Evolutionary conservation across 1,140 invertebrate genomes (phyloP), one percentile per base, ranked within the genome.

Genomic region (Melitaea cinxia): DNA sequence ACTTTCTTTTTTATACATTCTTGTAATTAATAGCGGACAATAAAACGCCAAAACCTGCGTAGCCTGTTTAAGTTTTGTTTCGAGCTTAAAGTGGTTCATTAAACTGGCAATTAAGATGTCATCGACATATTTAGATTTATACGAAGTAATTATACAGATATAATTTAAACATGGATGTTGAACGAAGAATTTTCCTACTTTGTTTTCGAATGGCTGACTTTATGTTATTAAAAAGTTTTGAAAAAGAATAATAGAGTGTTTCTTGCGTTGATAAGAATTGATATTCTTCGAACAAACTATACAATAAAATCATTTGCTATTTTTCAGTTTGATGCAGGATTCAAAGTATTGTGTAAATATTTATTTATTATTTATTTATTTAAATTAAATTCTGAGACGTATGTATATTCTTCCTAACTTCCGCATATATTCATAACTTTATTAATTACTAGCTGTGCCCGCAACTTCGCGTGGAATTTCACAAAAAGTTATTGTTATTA

Each of bases 101-200:
- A 70, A 64, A 35, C 68, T 67, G 65, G 75, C 80, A 85, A 89
- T 88, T 88, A 89, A 88, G 84, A 87, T 83, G 85, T 89, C 87
- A 82, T 80, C 78, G 75, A 68, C 57, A 76, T 65, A 70, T 80
- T 78, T 64, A 81, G 77, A 88, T 87, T 85, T 85, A 88, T 88
- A 82, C 74, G 73, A 74, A 72, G 80, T 79, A 85, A 89, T 88
- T 85, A 89, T 78, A 79, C 61, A 68, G 60, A 67, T 67, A 77
- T 78, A 83, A 84, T 86, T 72, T 77, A 52, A 63, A 78, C 80
- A 78, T 79, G 75, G 82, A 85, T 85, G 85, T 83, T 86, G 78
- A 85, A 78, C 71, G 78, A 17, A 42, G 15, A 19, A 14, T 74
- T 30, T 47, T 42, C 17, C 7, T 23, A 47, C 7, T 23, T 23